These are phyloP conservation scores for Oncorhynchus kisutch DNA, from an alignment of 2,113 vertebrate species.

Conservation along the genomic window DNA sequence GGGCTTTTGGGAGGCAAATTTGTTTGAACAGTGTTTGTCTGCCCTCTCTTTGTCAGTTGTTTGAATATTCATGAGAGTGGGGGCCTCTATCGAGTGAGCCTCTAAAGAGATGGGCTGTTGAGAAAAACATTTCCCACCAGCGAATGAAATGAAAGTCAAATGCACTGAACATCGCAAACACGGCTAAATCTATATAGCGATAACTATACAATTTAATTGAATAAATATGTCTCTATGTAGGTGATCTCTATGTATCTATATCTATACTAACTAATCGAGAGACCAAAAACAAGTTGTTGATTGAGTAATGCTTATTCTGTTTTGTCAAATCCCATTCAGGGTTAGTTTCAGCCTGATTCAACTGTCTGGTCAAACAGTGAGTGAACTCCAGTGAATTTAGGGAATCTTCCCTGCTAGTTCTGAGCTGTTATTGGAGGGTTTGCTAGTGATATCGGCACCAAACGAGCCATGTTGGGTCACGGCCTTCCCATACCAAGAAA, in stretches of 20 bases:
- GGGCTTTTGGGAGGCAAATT: slow-evolving; percentile 45
- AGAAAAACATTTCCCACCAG: slow-evolving; percentile 57
- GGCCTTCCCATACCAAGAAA: neutral
- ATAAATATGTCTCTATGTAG: too few relatives aligned
- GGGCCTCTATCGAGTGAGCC: slow-evolving; percentile 32
- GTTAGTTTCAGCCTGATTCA: neutral
- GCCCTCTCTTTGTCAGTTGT: slow-evolving; percentile 42
- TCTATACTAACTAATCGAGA: too few relatives aligned
- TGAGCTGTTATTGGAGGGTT: neutral
- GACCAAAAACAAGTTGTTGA: too few relatives aligned
- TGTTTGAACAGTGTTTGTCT: slow-evolving; percentile 52
- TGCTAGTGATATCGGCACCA: neutral
- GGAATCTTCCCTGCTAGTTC: neutral
- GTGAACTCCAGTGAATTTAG: neutral
- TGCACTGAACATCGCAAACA: neutral
- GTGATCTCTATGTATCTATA: too few relatives aligned
- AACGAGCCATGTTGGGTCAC: neutral
- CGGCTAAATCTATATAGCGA: too few relatives aligned
- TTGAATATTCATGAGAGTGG: slow-evolving; percentile 66
- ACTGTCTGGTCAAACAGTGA: neutral
- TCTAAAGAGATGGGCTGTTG: slow-evolving; percentile 36
- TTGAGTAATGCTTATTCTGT: too few relatives aligned
- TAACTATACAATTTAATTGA: too few relatives aligned
- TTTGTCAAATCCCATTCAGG: too few relatives aligned
- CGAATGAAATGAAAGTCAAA: slow-evolving; percentile 24